Evolutionary conservation across 2,888 invertebrate species (phyloP), one percentile per base, ranked within the genome.

Genomic region (Cartodere bifasciata): DNA sequence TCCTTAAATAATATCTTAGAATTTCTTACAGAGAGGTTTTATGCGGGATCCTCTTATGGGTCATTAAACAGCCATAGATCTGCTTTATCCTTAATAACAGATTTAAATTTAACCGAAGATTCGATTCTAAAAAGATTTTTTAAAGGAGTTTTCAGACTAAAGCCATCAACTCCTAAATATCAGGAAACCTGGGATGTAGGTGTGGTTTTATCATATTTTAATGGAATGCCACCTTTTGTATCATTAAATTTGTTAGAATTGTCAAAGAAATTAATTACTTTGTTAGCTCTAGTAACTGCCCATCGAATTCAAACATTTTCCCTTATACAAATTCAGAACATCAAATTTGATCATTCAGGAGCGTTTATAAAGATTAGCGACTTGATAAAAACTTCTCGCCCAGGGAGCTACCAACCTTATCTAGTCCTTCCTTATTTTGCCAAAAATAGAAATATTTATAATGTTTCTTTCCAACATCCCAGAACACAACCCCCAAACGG

Each of bases 111-210:
- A 20, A 20, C 23, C 2, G 21, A 30, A 4, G 35, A 31, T 11
- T 13, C 17, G 5, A 17, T 12, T 10, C 15, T 35, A n/a, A 39
- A 39, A 24, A 13, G 35, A n/a, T 39, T 39, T 35, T 22, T 31
- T 25, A 36, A 31, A 13, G 36, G 36, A 12, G 25, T 34, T 15
- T 34, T 27, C 20, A 28, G 33, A 4, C 20, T 30, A 34, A 33
- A 16, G 14, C 38, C 38, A 21, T 16, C 24, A 28, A 10, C 7
- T 11, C 12, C 33, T 3, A 22, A 15, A 23, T 36, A 36, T 16
- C 16, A 16, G 6, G 11, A 12, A 10, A 35, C 35, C n/a, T 35
- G 35, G 35, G 31, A 35, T 31, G 26, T 31, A 12, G 11, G 20
- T 3, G 12, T 14, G 15, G 34, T 34, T 10, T 21, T 34, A 11